These are phyloP conservation scores for Euleptes europaea DNA, from an alignment of 2,113 vertebrate species.

Conservation along the genomic window DNA sequence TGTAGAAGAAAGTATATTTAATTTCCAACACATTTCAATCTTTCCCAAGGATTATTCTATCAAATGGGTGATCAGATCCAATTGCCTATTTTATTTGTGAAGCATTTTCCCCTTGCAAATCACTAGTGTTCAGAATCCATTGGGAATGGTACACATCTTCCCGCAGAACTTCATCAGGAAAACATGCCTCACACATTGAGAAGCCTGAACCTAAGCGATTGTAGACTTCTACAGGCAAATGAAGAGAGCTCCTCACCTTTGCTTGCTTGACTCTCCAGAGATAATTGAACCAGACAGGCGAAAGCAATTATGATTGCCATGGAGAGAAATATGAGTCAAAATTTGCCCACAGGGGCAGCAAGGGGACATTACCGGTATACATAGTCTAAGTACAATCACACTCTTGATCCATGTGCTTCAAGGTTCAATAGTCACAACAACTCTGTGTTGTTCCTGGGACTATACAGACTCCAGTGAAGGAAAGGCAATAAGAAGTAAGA, in stretches of 20 bases:
- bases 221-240: background rate
- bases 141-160: background rate
- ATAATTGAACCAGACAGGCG: background rate
- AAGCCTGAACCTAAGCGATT: background rate
- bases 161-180: background rate
- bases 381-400: background rate
- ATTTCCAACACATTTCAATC: background rate
- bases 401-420: background rate
- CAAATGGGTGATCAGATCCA: background rate
- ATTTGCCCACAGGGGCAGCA: background rate
- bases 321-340: background rate
- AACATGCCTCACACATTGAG: background rate
- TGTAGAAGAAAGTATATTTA: background rate
- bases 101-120: background rate
- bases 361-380: background rate
- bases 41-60: background rate
- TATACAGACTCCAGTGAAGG: fast-evolving
- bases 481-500: background rate
- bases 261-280: background rate
- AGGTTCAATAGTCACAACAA: background rate
- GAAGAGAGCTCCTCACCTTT: background rate
- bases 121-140: background rate
- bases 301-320: background rate
- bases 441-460: background rate
- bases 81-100: background rate